These are phyloP conservation scores for Zingel zingel DNA, from an alignment of 2,113 vertebrate species.

Conservation along the genomic window DNA sequence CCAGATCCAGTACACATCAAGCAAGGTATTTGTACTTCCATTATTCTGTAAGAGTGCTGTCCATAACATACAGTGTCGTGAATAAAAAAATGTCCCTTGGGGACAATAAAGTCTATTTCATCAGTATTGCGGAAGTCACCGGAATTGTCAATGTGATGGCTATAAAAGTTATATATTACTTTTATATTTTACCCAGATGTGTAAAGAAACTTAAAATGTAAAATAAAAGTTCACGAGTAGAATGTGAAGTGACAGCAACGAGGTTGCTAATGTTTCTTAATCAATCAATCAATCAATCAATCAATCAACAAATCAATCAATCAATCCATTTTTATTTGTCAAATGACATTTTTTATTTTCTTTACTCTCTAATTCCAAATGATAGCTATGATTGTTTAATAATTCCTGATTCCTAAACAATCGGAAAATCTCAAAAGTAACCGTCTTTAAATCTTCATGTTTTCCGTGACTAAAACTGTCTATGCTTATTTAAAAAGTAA, in stretches of 20 bases:
- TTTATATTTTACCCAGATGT: background rate
- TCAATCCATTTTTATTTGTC: too few relatives aligned
- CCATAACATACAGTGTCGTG: too few relatives aligned
- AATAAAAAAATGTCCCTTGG: too few relatives aligned
- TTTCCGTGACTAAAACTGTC: background rate
- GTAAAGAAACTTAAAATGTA: background rate
- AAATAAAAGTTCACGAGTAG: background rate
- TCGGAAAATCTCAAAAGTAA: background rate
- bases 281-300: too few relatives aligned
- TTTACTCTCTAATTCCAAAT: background rate
- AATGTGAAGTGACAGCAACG: background rate
- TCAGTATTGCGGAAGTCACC: too few relatives aligned
- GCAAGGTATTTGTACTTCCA: constrained; percentile 75
- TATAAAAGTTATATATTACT: background rate
- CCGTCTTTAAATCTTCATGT: background rate
- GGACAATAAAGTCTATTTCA: too few relatives aligned
- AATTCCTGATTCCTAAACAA: background rate
- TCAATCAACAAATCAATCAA: too few relatives aligned
- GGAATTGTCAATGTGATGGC: background rate
- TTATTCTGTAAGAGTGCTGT: too few relatives aligned
- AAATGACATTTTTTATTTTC: too few relatives aligned
- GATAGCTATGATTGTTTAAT: background rate
- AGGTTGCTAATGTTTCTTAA: background rate
- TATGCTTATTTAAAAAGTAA: background rate
- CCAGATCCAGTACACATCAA: constrained; percentile 86